These are phyloP conservation scores for Uropsilus gracilis DNA, from an alignment of 2,113 vertebrate genomes.

Conservation along the genomic window DNA sequence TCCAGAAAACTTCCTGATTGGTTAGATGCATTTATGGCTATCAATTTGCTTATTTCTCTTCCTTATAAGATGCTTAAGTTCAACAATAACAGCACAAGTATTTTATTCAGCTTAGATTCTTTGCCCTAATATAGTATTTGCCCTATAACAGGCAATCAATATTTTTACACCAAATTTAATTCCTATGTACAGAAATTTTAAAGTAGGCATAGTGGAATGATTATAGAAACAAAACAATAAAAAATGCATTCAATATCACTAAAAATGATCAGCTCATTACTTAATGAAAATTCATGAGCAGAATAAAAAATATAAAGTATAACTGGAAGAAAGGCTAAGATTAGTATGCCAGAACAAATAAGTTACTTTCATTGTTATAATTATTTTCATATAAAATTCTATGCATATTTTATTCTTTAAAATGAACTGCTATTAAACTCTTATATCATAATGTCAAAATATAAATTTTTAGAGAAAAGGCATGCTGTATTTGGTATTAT, in stretches of 20 bases:
- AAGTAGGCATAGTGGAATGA: not conserved
- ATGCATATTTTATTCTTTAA: constrained; percentile 46
- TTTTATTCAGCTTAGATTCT: not conserved
- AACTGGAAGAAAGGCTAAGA: constrained; percentile 5
- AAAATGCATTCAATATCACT: not conserved
- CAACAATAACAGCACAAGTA: not conserved
- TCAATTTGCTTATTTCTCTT: not conserved
- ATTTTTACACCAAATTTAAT: constrained; percentile 37
- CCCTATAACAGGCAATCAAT: not conserved
- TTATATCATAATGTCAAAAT: constrained; percentile 46
- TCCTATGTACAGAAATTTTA: not conserved
- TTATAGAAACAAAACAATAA: not conserved
- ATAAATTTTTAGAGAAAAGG: constrained; percentile 53
- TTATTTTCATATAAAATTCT: constrained; percentile 27
- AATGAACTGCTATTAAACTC: constrained; percentile 15
- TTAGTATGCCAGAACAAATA: not conserved
- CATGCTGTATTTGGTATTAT: not conserved
- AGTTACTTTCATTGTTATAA: not conserved
- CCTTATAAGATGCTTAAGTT: not conserved
- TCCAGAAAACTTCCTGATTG: not conserved
- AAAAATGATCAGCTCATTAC: not conserved
- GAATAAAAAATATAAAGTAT: not conserved
- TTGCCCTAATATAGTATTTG: not conserved
- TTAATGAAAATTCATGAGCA: not conserved
- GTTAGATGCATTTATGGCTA: not conserved